Percentiles rank a stretch among this genome's conserved stretches.
These are phyloP conservation scores for Drosophila niveifrons DNA, from an alignment of 2,888 invertebrate species.

Conservation along the genomic window DNA sequence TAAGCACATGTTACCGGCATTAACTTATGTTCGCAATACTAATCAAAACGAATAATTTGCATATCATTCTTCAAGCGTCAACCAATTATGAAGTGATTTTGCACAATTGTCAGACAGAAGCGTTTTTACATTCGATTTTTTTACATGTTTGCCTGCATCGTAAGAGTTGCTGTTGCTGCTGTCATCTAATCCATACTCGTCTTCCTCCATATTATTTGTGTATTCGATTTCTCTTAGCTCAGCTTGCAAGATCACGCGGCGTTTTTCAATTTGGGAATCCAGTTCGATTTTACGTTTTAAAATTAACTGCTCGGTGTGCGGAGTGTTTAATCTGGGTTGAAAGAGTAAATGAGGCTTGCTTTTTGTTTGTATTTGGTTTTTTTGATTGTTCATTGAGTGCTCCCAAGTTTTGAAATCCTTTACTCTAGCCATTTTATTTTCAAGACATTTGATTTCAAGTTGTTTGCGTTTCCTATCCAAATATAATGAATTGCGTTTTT, in stretches of 20 bases:
- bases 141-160: slow-evolving; percentile 34
- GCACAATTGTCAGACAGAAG: slow-evolving; percentile 28
- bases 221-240: slow-evolving; percentile 58
- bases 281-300: slow-evolving; percentile 86
- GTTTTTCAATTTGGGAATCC: slow-evolving; percentile 47
- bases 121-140: slow-evolving; percentile 22
- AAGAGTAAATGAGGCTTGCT: slow-evolving; percentile 95
- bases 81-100: slow-evolving; percentile 14
- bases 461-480: slow-evolving; percentile 94
- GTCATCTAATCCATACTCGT: slow-evolving; percentile 55
- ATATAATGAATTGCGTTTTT: slow-evolving; percentile 94
- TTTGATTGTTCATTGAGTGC: slow-evolving; percentile 90
- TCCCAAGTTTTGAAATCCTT: slow-evolving; percentile 96
- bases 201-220: slow-evolving; percentile 48
- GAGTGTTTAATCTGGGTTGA: slow-evolving; percentile 92
- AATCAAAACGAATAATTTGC: slow-evolving; percentile 1
- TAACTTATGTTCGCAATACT: slow-evolving; percentile 9
- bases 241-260: slow-evolving; percentile 53
- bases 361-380: slow-evolving; percentile 94
- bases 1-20: slow-evolving; percentile 2
- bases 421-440: slow-evolving; percentile 95
- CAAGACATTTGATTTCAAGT: slow-evolving; percentile 94
- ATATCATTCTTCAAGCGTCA: slow-evolving; percentile 8
- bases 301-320: slow-evolving; percentile 89
- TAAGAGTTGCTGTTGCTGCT: slow-evolving; percentile 38